phyloP scores from a whole-genome alignment of 2,797 vertebrate genomes.

The Phoebastria nigripes region DNA sequence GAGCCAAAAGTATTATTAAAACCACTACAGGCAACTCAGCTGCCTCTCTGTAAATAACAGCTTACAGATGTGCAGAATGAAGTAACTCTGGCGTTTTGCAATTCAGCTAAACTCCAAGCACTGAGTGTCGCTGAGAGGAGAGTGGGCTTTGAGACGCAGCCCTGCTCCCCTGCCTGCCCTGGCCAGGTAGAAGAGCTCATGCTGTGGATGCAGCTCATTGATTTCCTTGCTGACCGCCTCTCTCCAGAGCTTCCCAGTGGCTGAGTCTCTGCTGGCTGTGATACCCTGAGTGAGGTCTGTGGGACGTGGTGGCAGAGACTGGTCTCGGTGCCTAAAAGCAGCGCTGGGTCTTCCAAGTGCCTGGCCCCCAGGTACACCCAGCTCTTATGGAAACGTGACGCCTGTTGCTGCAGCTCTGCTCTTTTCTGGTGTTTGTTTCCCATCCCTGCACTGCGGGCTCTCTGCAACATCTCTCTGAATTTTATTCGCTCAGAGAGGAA shows the following conservation, averaged over 20 bases:
- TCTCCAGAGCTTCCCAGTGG: neutral
- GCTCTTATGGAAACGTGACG: rapidly evolving
- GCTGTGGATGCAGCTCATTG: neutral
- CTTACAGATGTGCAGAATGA: neutral
- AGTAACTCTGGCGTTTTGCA: neutral
- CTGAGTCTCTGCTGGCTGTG: neutral
- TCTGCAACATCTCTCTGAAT: neutral
- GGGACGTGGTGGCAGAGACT: neutral
- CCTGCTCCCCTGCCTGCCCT: neutral
- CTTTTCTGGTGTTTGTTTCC: neutral
- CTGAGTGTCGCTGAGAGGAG: rapidly evolving
- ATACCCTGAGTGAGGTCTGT: too few species aligned
- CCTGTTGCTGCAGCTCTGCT: neutral
- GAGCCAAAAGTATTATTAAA: neutral
- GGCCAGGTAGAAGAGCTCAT: neutral
- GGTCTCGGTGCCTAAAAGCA: neutral
- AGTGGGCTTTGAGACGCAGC: rapidly evolving
- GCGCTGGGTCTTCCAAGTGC: neutral
- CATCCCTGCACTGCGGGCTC: neutral
- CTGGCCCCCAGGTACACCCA: neutral
- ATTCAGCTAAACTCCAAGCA: neutral
- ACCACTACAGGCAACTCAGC: neutral
- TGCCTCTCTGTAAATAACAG: neutral
- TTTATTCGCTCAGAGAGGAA: too few species aligned
- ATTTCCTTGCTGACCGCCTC: neutral